Percentiles rank a stretch among this genome's conserved stretches.
Conservation (phyloP, 2,888 invertebrate species). For the Metopia argyrocephala region DNA sequence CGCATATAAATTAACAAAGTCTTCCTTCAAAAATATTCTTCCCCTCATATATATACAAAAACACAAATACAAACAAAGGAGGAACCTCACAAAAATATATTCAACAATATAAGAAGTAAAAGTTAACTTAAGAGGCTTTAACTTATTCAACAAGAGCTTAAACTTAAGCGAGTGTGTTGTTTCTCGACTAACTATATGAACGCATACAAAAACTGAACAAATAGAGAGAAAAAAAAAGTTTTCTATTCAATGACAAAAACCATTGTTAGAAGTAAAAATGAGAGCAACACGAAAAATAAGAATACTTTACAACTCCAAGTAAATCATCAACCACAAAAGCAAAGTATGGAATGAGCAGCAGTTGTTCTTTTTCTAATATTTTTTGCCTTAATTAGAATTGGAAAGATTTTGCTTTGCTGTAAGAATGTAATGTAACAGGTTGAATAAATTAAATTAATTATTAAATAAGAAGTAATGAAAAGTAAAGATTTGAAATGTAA, state of each 20-base stretch:
- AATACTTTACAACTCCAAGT: neutral
- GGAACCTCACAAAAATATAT: no score
- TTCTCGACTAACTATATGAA: neutral
- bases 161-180: neutral
- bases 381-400: neutral
- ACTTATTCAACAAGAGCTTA: slow-evolving; percentile 31
- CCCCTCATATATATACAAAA: neutral
- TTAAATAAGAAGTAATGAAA: neutral
- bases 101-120: neutral
- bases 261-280: neutral
- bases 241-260: neutral
- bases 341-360: neutral
- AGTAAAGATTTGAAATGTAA: no score
- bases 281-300: neutral
- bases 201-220: slow-evolving; percentile 18
- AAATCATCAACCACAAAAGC: slow-evolving; percentile 6
- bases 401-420: neutral
- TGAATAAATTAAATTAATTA: neutral
- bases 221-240: slow-evolving; percentile 43
- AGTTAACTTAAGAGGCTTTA: slow-evolving; percentile 35
- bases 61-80: neutral
- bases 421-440: neutral
- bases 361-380: neutral
- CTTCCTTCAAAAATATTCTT: neutral
- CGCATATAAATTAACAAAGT: slow-evolving; percentile 72